Conservation (phyloP, 2,797 vertebrate species). For the Spinus pinus region DNA sequence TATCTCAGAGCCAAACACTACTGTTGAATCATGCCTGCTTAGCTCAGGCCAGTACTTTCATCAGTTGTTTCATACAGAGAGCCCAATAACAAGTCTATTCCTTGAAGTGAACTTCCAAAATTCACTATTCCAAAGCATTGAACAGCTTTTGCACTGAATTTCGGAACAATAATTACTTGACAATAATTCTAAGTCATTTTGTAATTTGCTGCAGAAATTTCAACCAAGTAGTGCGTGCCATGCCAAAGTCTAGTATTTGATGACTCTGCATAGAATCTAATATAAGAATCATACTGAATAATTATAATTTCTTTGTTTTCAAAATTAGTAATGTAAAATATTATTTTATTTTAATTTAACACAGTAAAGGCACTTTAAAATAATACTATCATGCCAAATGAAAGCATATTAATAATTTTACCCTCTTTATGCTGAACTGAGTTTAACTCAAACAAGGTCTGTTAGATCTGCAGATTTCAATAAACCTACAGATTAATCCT, state of each 20-base stretch:
- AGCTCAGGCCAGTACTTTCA: neutral
- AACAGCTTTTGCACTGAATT: neutral
- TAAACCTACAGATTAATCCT: neutral
- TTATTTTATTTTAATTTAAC: neutral
- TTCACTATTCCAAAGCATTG: neutral
- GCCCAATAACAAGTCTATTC: rapidly evolving
- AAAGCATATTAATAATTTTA: neutral
- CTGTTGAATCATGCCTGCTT: neutral
- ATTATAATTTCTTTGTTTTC: neutral
- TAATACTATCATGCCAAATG: neutral
- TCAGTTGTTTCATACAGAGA: neutral
- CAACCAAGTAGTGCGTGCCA: neutral
- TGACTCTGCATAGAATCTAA: neutral
- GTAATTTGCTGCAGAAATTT: neutral
- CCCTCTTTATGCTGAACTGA: neutral
- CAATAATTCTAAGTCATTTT: neutral
- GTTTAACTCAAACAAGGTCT: neutral
- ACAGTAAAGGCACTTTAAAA: neutral
- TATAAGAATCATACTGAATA: neutral
- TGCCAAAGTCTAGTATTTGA: neutral
- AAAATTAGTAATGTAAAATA: neutral
- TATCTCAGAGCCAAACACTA: neutral
- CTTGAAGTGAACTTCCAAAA: too few species aligned
- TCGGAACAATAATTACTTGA: neutral
- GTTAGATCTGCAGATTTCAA: neutral